Evolutionary conservation across 2,888 invertebrate genomes (phyloP).

Genomic region (Abscondita cerata): DNA sequence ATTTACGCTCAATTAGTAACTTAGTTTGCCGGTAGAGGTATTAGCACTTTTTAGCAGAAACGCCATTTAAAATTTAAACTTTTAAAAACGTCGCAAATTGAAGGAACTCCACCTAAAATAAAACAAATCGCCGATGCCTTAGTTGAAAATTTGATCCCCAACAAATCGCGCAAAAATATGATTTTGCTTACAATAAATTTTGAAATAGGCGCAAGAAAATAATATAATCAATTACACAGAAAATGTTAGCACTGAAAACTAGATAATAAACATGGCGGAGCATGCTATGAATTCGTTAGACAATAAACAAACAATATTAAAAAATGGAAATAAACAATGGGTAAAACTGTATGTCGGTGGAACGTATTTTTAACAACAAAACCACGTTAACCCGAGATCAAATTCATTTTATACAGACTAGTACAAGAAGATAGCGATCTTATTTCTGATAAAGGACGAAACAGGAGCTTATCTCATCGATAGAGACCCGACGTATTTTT

Average conservation of each 20-base stretch:
- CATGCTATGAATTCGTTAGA: slow-evolving; percentile 50
- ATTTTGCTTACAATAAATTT: no score
- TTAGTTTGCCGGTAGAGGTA: no score
- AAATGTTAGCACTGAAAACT: slow-evolving; percentile 1
- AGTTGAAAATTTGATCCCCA: no score
- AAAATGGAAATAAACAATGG: slow-evolving; percentile 87
- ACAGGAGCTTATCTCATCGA: slow-evolving; percentile 98
- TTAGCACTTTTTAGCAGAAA: no score
- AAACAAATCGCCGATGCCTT: no score
- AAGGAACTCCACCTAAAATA: no score
- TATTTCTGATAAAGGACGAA: slow-evolving; percentile 98
- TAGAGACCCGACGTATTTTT: slow-evolving; percentile 96
- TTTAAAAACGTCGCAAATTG: no score
- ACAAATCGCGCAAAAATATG: no score
- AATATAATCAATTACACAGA: no score
- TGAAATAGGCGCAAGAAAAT: no score
- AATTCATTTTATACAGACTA: slow-evolving; percentile 96
- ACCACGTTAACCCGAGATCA: slow-evolving; percentile 94
- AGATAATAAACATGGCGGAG: slow-evolving; percentile 50
- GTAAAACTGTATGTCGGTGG: slow-evolving; percentile 98
- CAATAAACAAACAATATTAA: slow-evolving; percentile 55
- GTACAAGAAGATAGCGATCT: slow-evolving; percentile 97
- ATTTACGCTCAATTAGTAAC: no score
- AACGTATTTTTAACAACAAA: slow-evolving; percentile 92
- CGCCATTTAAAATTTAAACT: no score